phyloP scores from a whole-genome alignment of 2,113 vertebrate genomes.

The Zosterops japonicus region DNA sequence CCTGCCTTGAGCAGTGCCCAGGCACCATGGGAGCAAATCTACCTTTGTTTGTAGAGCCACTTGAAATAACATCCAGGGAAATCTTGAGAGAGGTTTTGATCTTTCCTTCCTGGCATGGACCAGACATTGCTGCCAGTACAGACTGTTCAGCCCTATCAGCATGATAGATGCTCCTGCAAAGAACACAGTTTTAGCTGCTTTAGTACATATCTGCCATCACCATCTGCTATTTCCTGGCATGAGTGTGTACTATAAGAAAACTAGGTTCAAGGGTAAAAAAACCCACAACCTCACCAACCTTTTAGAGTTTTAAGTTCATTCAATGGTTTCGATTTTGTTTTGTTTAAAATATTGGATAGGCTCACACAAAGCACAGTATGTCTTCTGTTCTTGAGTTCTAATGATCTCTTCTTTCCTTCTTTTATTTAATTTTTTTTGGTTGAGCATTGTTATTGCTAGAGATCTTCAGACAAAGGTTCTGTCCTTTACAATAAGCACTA shows the following conservation, averaged over 20 bases:
- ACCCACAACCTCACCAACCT: neutral
- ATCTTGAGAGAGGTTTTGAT: conserved; percentile 34
- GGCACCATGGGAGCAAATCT: neutral
- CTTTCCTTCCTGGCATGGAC: neutral
- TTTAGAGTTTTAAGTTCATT: neutral
- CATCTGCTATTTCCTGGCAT: conserved; percentile 59
- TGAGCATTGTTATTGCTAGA: neutral
- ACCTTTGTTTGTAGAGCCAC: neutral
- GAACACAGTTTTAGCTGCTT: conserved; percentile 49
- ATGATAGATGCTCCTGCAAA: conserved; percentile 39
- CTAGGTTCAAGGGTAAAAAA: neutral
- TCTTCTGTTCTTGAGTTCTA: neutral
- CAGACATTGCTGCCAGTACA: conserved; percentile 8
- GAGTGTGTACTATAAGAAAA: neutral
- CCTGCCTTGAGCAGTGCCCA: neutral
- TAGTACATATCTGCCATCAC: conserved; percentile 25
- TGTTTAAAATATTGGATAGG: neutral
- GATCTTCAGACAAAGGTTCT: neutral
- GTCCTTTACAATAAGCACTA: neutral
- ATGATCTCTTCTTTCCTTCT: neutral
- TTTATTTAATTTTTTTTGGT: too few relatives aligned
- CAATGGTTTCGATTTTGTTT: neutral
- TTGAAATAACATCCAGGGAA: neutral
- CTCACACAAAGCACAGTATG: neutral
- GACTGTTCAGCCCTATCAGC: conserved; percentile 33